Evolutionary conservation across 1,140 invertebrate species (phyloP), one percentile per base, ranked within the genome.

Genomic region (Cyclargus thomasi): DNA sequence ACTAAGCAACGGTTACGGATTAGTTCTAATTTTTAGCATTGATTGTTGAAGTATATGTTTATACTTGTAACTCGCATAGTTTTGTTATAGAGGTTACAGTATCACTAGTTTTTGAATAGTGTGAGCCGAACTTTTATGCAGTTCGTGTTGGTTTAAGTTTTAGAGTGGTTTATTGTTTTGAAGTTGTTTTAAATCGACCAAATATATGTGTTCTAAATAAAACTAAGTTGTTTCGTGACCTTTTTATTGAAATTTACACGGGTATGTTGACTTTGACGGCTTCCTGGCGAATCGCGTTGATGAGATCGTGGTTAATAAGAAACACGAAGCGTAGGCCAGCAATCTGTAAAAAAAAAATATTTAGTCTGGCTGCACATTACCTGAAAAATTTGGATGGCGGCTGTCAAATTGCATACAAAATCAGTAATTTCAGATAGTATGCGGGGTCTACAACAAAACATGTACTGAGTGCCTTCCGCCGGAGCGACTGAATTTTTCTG

Each of bases 261-360:
- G 90, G 90, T 81, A 92, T 91, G 77, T 93, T 94, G 65, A 95
- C 92, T 90, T 95, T 96, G 35, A 94, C 94, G 68, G 95, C 94
- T 90, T 97, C 96, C 83, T 95, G 94, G 63, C 95, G 92, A 73
- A 97, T 96, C 21, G 94, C 94, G 80, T 94, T 96, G 70, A 98
- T 97, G 18, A 98, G 90, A 75, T 98, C 97, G 87, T 97, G 96
- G 88, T 98, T 98, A 64, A 98, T 95, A 55, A 97, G 93, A 86
- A 99, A 99, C 73, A 97, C 96, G 88, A 98, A 98, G 70, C 96
- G 93, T 23, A 98, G 91, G 69, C 96, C 96, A 21, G 96, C 94
- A 77, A 98, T 96, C 95, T 96, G 67, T 29, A 53, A 63, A 36
- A 63, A 63, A 53, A 63, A 64, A 5, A 36, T 18, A n/a, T 39